Base-by-base conservation (phyloP, 2,113 vertebrate genomes). In the Xiphias gladius region DNA sequence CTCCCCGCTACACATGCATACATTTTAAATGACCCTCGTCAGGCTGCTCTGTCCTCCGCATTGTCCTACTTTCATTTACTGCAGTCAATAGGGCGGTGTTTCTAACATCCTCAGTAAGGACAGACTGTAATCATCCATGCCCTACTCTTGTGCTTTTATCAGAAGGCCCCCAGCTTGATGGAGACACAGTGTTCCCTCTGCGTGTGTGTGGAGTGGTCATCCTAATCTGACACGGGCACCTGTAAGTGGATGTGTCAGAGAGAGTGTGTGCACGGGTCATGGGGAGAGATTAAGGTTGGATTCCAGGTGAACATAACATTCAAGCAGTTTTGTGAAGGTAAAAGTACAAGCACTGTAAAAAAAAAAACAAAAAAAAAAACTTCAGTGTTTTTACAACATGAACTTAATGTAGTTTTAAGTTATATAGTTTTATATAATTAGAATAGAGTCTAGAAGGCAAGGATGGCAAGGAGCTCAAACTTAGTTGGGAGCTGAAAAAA, bases 11-110 rank as follows among this genome's bases (percentile, higher is more conserved):
- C 61, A 37, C 37, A 48, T 57, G 30, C 26, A 66, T 73, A 39
- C 12, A 35, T 83, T 69, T 81, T 48, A 86, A n/a, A 80, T 55
- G 87, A 81, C 81, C 83, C 69, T 86, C 70, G 87, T 86, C 43
- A 52, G 67, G 59, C 16, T 52, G 74, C 73, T 41, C 76, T 61
- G 86, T 87, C 89, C 89, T 83, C 80, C 35, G 80, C 70, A 32
- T 41, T 66, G 85, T 79, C 82, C 88, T 55, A 80, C 46, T 91
- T 86, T 76, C 17, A 69, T 69, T 55, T 37, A 28, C 54, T 57
- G 69, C 80, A 77, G 46, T 46, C 43, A 75, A 37, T 59, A 58
- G 77, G 50, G 80, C 37, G 13, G 0, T 37, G 22, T 65, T 78
- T 68, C 12, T 10, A 46, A 28, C 66, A 58, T 74, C 52, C 76